Percentiles rank a stretch among this genome's conserved stretches.
Conservation (phyloP, 1,140 invertebrate genomes). For the Andricus grossulariae region DNA sequence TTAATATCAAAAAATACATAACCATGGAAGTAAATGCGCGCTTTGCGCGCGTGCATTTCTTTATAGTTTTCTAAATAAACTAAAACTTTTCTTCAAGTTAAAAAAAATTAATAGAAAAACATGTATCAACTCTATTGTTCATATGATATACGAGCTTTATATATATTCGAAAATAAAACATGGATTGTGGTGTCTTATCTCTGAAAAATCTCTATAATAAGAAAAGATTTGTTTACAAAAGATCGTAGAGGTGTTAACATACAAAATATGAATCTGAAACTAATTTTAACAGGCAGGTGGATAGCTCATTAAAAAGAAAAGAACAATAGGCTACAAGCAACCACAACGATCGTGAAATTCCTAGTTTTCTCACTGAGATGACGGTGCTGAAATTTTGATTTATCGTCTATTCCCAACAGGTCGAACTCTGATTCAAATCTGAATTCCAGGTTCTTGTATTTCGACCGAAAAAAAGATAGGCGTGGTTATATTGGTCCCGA, state of each 20-base stretch:
- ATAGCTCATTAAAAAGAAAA: slow-evolving; percentile 32
- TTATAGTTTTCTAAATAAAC: too few relatives aligned
- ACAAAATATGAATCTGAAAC: neutral
- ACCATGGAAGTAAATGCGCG: too few relatives aligned
- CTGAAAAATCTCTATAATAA: too few relatives aligned
- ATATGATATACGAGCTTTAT: too few relatives aligned
- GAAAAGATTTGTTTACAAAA: neutral
- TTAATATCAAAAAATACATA: too few relatives aligned
- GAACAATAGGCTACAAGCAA: slow-evolving; percentile 38
- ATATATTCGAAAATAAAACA: too few relatives aligned
- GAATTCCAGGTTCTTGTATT: slow-evolving; percentile 10
- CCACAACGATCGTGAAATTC: slow-evolving; percentile 17
- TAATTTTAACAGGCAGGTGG: neutral
- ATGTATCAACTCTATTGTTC: too few relatives aligned
- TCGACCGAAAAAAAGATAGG: neutral
- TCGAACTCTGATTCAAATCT: neutral
- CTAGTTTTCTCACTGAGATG: slow-evolving; percentile 14
- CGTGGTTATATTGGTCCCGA: slow-evolving; percentile 2
- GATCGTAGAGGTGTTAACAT: neutral
- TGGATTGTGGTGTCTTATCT: too few relatives aligned
- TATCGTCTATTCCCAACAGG: slow-evolving; percentile 19
- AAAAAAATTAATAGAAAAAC: too few relatives aligned
- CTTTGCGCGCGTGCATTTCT: too few relatives aligned
- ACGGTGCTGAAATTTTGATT: slow-evolving; percentile 26
- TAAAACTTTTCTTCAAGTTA: too few relatives aligned